A percentile compares a stretch with the other conserved stretches of the same genome.
phyloP scores from a whole-genome alignment of 2,888 invertebrate genomes.

The Cephus nigrinus region DNA sequence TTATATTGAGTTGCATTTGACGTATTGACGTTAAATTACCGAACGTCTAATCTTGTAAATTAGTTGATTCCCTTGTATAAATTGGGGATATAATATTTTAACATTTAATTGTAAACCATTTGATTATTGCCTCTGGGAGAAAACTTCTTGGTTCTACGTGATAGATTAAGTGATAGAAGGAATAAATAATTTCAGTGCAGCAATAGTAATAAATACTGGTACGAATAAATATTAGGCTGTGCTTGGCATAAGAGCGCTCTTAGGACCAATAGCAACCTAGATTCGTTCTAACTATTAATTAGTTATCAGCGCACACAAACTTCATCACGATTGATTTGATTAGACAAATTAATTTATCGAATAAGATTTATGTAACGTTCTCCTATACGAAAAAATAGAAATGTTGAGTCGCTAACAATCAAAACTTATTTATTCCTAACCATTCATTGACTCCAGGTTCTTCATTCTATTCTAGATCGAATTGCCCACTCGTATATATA shows the following conservation, averaged over 20 bases:
- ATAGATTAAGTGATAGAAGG: not conserved
- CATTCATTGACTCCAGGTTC: not conserved
- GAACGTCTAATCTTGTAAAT: not conserved
- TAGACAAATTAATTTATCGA: not conserved
- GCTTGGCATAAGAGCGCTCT: not conserved
- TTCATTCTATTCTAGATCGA: not conserved
- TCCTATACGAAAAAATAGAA: not conserved
- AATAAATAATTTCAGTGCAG: not conserved
- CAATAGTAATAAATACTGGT: not conserved
- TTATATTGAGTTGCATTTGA: not conserved
- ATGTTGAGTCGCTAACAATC: not conserved
- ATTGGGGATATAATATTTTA: not conserved
- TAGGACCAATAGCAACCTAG: not conserved
- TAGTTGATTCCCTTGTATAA: not conserved
- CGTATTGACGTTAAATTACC: not conserved
- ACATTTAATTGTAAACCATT: not conserved
- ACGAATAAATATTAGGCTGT: not conserved
- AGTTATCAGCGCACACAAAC: not conserved
- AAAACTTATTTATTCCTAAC: not conserved
- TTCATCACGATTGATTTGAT: not conserved
- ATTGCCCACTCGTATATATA: not conserved
- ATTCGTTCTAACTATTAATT: not conserved
- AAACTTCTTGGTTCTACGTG: not conserved
- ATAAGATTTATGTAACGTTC: not conserved
- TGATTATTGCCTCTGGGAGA: not conserved